Conservation (phyloP, 2,797 vertebrate species). For the Anas bahamensis region DNA sequence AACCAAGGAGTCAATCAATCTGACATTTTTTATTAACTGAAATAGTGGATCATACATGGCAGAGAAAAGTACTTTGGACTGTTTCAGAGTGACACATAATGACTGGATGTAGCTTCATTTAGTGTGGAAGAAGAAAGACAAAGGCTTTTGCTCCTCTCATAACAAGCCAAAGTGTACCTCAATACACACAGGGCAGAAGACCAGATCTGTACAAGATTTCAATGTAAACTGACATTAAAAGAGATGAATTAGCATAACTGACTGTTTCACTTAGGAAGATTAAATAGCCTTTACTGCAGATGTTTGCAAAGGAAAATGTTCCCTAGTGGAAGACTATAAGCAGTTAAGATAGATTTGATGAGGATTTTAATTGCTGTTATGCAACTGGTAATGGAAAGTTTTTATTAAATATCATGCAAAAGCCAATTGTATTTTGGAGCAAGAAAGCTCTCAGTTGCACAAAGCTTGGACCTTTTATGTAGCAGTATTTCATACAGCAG, state of each 20-base stretch:
- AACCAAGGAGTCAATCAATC: background rate
- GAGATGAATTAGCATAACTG: slow-evolving; percentile 76
- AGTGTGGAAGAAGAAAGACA: background rate
- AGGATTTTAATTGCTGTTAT: slow-evolving; percentile 82
- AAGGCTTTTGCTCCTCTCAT: background rate
- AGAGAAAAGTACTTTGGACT: background rate
- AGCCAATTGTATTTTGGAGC: slow-evolving; percentile 49
- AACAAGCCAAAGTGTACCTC: background rate
- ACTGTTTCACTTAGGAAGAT: slow-evolving; percentile 78
- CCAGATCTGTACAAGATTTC: slow-evolving; percentile 53
- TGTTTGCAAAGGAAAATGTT: slow-evolving; percentile 80
- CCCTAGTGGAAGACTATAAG: slow-evolving; percentile 77
- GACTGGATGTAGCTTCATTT: background rate
- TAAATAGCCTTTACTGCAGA: slow-evolving; percentile 80
- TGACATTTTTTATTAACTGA: background rate
- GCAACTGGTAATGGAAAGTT: slow-evolving; percentile 74
- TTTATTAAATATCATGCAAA: slow-evolving; percentile 75
- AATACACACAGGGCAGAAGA: background rate
- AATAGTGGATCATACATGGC: background rate
- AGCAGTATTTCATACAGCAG: background rate
- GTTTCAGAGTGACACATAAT: background rate
- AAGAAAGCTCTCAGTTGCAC: slow-evolving; percentile 9
- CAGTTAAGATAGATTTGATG: slow-evolving; percentile 79
- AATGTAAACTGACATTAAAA: slow-evolving; percentile 74
- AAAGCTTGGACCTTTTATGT: slow-evolving; percentile 32